Base-by-base conservation (phyloP, 2,113 vertebrate species). In the Oryzias melastigma region DNA sequence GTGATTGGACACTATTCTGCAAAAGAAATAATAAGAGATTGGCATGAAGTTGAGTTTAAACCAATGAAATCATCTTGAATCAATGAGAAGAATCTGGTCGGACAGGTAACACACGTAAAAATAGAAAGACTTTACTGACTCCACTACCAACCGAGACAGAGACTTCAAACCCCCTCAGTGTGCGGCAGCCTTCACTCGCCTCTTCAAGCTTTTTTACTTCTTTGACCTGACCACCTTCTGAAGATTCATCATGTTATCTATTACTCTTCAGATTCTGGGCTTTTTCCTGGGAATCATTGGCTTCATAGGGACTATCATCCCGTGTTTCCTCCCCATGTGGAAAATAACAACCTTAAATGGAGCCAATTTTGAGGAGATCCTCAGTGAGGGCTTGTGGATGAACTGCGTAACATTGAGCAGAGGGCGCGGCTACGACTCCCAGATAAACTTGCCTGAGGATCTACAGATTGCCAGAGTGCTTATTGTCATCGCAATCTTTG, bases 401-500 rank as follows among this genome's bases (percentile, higher is more conserved):
- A 22, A 22, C 22, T 22, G 22, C 22, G 22, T 91, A 52, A 86
- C 5, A 16, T 90, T 91, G 81, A 92, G 91, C 62, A 92, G 90
- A 0, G 91, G 91, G 0, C 91, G n/a, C n/a, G 91, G 81, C 85
- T 91, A 92, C 4, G 91, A 92, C 24, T 92, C 91, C 0, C 43
- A 91, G 35, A 77, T 91, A 77, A 86, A 77, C 0, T 76, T 92
- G 0, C 81, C 88, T 1, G 73, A 70, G 76, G 90, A 92, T 63
- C 85, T 93, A 0, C 90, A 92, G 83, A 90, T 90, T 0, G 89
- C 91, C 74, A 57, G 90, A 7, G 89, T n/a, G 3, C 89, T 98
- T 8, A 66, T 91, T 12, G 80, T 98, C 68, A 63, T 98, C 61
- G 69, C 93, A 81, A 93, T 96, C 35, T 44, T 97, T 2, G 48